phyloP scores from a whole-genome alignment of 2,888 invertebrate species.

The Marasmarcha lunaedactyla region DNA sequence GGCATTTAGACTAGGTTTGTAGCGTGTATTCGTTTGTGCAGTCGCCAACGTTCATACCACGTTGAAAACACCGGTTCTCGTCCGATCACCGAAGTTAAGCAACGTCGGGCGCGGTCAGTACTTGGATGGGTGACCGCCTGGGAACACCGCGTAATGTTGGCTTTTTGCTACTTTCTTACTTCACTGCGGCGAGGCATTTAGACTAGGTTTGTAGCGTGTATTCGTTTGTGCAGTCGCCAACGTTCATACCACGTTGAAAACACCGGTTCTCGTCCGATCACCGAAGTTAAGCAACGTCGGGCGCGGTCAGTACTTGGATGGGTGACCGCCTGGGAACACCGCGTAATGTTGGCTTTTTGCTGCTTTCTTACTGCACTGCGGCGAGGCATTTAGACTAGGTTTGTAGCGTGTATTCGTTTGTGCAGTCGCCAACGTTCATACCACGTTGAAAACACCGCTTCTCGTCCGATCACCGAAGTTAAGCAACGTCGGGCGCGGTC shows the following conservation, averaged over 20 bases:
- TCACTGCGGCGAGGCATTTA: too few species aligned
- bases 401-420: too few species aligned
- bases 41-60: background rate
- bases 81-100: slow-evolving; percentile 42
- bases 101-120: slow-evolving; percentile 37
- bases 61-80: slow-evolving; percentile 20
- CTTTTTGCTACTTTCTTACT: too few species aligned
- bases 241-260: slow-evolving; percentile 1
- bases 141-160: slow-evolving; percentile 31
- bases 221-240: too few species aligned
- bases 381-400: too few species aligned
- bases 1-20: too few species aligned
- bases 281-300: slow-evolving; percentile 41
- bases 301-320: slow-evolving; percentile 38
- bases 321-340: slow-evolving; percentile 44
- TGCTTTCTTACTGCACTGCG: too few species aligned
- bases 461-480: slow-evolving; percentile 42
- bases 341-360: slow-evolving; percentile 16
- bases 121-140: slow-evolving; percentile 43
- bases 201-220: too few species aligned
- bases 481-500: slow-evolving; percentile 38
- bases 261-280: slow-evolving; percentile 33
- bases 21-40: too few species aligned
- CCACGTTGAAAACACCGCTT: slow-evolving; percentile 12
- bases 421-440: slow-evolving; percentile 1